A percentile compares a stretch with the other conserved stretches of the same genome.
Conservation (phyloP, 2,113 vertebrate species). For the Silurus meridionalis region DNA sequence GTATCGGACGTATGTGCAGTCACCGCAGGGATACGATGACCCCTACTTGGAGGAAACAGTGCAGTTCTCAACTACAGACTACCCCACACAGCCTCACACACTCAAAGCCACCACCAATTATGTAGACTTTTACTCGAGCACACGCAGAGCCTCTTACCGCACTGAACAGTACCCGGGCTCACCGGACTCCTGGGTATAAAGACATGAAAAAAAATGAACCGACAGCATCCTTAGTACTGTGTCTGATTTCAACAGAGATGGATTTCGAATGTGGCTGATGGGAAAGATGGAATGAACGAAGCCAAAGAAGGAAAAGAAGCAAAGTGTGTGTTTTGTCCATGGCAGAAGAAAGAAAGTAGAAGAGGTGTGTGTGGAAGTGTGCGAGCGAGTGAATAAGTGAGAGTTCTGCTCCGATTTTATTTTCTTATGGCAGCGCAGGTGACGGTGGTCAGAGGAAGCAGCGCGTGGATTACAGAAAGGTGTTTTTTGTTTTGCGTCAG, state of each 20-base stretch:
- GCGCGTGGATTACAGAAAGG: conserved; percentile 84
- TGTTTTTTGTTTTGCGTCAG: conserved; percentile 67
- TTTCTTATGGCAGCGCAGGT: conserved; percentile 70
- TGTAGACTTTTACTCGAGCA: conserved; percentile 96
- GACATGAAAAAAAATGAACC: conserved; percentile 1
- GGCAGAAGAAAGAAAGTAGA: conserved; percentile 24
- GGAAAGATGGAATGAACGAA: neutral
- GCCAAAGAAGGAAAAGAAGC: conserved; percentile 37
- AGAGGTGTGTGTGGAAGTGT: neutral
- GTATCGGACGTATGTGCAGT: conserved; percentile 90
- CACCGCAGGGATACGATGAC: conserved; percentile 91
- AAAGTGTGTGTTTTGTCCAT: conserved; percentile 35
- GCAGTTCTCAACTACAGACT: conserved; percentile 85
- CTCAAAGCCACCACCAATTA: conserved; percentile 94
- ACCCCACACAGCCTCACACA: conserved; percentile 81
- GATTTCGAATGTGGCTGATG: conserved; percentile 19
- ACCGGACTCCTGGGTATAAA: conserved; percentile 96
- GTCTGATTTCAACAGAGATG: conserved; percentile 13
- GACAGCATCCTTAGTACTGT: neutral
- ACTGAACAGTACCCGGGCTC: conserved; percentile 96
- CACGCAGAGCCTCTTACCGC: conserved; percentile 88
- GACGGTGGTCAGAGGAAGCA: conserved; percentile 84
- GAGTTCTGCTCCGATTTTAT: conserved; percentile 37
- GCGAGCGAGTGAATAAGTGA: neutral
- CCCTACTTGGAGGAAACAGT: conserved; percentile 88